These are phyloP conservation scores for Lymantria dispar DNA, from an alignment of 2,888 invertebrate species.

Conservation along the genomic window DNA sequence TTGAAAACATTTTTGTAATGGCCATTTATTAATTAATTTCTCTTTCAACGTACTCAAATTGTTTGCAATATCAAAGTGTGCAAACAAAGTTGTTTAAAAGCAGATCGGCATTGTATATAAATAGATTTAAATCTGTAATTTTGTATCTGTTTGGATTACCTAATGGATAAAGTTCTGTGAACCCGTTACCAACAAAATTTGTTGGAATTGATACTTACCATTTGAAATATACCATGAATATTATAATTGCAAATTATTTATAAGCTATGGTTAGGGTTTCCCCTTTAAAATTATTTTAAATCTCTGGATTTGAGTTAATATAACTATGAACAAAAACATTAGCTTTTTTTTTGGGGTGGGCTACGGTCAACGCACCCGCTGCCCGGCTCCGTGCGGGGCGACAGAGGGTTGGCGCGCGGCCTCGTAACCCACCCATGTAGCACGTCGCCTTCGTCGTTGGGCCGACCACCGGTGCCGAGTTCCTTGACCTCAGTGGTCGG, in stretches of 20 bases:
- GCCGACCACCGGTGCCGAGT: no score
- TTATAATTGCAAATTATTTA: conserved; percentile 5
- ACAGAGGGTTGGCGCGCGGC: no score
- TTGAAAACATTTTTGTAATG: not conserved
- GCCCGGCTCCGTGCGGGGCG: no score
- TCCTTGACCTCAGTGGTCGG: no score
- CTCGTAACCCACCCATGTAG: no score
- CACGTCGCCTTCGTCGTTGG: no score
- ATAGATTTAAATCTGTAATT: conserved; percentile 25
- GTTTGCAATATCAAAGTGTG: conserved; percentile 9
- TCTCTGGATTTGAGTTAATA: no score
- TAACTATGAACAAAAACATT: no score
- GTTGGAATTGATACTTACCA: not conserved
- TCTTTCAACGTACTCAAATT: conserved; percentile 1
- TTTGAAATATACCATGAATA: conserved; percentile 12
- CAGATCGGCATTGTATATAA: conserved; percentile 16
- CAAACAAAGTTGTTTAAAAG: conserved; percentile 20
- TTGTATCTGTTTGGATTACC: conserved; percentile 19
- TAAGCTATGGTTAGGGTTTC: not conserved
- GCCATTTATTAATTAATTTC: not conserved
- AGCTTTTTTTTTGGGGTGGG: no score
- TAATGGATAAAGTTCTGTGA: conserved; percentile 32
- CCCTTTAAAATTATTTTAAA: not conserved
- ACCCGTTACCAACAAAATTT: conserved; percentile 13
- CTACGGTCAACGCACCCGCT: no score